A percentile compares a stretch with the other conserved stretches of the same genome.
Evolutionary conservation across 1,140 invertebrate genomes (phyloP).

Genomic region (Lasioglossum baleicum): DNA sequence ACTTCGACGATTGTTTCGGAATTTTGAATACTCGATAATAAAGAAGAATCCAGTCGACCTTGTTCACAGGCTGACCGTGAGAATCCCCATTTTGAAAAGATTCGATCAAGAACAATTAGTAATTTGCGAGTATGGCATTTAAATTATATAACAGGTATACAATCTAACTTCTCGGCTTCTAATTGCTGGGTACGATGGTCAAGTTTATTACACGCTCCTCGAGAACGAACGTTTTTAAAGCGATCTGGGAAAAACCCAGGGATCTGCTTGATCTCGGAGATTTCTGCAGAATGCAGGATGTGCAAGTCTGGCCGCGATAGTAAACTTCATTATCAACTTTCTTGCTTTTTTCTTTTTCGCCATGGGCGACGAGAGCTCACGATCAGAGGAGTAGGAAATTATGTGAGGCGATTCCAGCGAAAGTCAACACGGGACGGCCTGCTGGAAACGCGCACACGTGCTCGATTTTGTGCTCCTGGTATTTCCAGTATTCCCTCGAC

Average conservation of each 20-base stretch:
- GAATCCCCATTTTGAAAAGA: no score
- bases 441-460: no score
- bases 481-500: not conserved
- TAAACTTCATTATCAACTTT: not conserved
- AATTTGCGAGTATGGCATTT: not conserved
- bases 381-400: not conserved
- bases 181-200: not conserved
- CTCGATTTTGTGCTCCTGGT: not conserved
- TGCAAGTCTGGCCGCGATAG: constrained; percentile 6
- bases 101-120: no score
- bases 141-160: not conserved
- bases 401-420: not conserved
- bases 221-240: not conserved
- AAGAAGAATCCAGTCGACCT: no score
- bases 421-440: no score
- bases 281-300: not conserved
- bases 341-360: not conserved
- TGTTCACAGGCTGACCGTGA: no score
- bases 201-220: not conserved
- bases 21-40: no score
- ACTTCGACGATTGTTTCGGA: no score
- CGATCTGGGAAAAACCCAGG: constrained; percentile 32
- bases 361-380: not conserved
- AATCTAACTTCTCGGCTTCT: not conserved
- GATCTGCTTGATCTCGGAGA: no score